Evolutionary conservation across 2,113 vertebrate genomes (phyloP), one percentile per base, ranked within the genome.

Genomic region (Callionymus lyra): DNA sequence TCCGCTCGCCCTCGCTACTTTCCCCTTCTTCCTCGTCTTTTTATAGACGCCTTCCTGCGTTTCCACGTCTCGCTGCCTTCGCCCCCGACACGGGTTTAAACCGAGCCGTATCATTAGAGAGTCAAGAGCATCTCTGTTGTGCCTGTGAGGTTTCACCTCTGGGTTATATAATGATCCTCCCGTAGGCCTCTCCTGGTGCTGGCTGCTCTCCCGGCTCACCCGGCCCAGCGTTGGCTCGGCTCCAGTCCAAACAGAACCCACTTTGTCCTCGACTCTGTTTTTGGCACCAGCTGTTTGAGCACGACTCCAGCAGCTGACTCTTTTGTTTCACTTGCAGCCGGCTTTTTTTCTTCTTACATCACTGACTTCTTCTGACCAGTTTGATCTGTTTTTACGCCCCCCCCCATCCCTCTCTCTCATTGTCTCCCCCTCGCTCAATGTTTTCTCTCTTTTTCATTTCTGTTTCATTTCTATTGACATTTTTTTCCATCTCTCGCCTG

Each of bases 171-270:
- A 84, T 63, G 65, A 72, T 77, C 67, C 66, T 64, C 65, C 66
- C 64, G 53, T 61, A 72, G 75, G 64, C 65, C 63, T 69, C 63
- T 47, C 60, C 52, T 65, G 56, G 56, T 49, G 37, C 70, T 77
- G 79, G 72, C 74, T 33, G 63, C 17, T 17, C 74, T 65, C 73
- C 68, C 74, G 61, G 54, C 59, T 60, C 69, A 62, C 70, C 62
- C 53, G 55, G 74, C 65, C 57, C 59, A 46, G 56, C 50, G 44
- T 48, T 85, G 84, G 82, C 79, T 38, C 16, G 0, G 16, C 36
- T 82, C 82, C 85, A 85, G 79, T 64, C 56, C 68, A 80, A 82
- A 85, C 82, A 83, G 77, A 80, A 82, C 74, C 71, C 76, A 71
- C 80, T 82, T 82, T 85, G 82, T 84, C 78, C 74, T 74, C 43